Evolutionary conservation across 92 coral and sea anemone genomes (phyloP), one percentile per base, ranked within the genome.

Genomic region (Phenganax subtilis): DNA sequence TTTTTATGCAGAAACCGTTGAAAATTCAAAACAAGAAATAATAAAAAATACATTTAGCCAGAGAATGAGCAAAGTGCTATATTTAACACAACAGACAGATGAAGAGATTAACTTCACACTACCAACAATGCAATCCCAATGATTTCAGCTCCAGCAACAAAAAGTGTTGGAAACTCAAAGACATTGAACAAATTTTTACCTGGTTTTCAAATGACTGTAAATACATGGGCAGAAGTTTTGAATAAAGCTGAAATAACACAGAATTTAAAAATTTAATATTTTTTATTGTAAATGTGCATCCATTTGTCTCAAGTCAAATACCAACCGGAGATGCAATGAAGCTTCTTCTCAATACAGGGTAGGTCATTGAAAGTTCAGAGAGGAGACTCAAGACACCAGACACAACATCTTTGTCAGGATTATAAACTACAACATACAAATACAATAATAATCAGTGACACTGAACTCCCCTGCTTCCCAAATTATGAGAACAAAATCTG

Each of bases 341-440:
- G 3, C 37, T 63, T 12, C 65, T 79, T 27, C 73, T 51, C 9
- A 55, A 79, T 9, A 44, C 62, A 17, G 83, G 83, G 53, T 63
- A 79, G 25, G 52, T 57, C 10, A 30, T 52, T 51, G 74, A 55
- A 25, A 79, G 28, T 28, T 60, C 74, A 2, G 60, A 67, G 55
- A 79, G 57, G 29, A 79, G 74, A 51, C 55, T 51, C 0, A 79
- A 60, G 51, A 62, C 83, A 51, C 73, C 20, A 59, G 57, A 31
- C 10, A 79, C 20, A 79, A 63, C 74, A 0, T 79, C 83, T n/a
- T 29, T 44, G 73, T 79, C 83, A 15, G 83, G 73, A 14, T 79
- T 79, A 8, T 16, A 79, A 47, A 79, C 83, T 79, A 79, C 7
- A 62, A 63, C 53, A 58, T 14, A 58, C 6, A 76, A 0, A 15